Evolutionary conservation across 2,113 vertebrate genomes (phyloP).

Genomic region (Sander lucioperca): DNA sequence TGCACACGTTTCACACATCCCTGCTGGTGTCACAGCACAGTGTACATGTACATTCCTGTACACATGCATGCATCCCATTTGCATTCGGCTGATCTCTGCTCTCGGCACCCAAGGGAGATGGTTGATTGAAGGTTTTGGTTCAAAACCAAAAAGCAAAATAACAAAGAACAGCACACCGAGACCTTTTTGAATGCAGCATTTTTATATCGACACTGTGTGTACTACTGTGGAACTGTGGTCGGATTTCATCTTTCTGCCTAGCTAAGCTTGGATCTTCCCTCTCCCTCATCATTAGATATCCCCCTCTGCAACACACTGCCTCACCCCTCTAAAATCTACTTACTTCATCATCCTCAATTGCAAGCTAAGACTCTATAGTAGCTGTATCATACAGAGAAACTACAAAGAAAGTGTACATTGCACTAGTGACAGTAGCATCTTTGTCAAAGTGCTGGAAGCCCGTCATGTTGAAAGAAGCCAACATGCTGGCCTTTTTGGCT

Average conservation of each 20-base stretch:
- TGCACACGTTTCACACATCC: conserved; percentile 50
- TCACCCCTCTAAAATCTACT: conserved; percentile 39
- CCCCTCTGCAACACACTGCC: conserved; percentile 56
- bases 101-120: conserved; percentile 47
- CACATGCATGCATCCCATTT: conserved; percentile 49
- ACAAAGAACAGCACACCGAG: conserved; percentile 52
- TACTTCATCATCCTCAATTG: conserved; percentile 56
- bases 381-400: conserved; percentile 52
- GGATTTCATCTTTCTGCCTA: conserved; percentile 79
- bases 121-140: conserved; percentile 76
- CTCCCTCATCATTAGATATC: conserved; percentile 78
- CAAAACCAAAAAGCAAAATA: conserved; percentile 60
- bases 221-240: conserved; percentile 52
- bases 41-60: conserved; percentile 64
- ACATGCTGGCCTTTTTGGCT: conserved; percentile 71
- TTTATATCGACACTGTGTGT: conserved; percentile 48
- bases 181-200: conserved; percentile 62
- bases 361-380: conserved; percentile 38
- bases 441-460: conserved; percentile 67
- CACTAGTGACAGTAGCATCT: conserved; percentile 68
- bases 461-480: conserved; percentile 68
- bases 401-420: conserved; percentile 58
- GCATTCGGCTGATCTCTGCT: conserved; percentile 66
- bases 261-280: conserved; percentile 78
- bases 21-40: conserved; percentile 35